Base-by-base conservation (phyloP, 2,113 vertebrate species). In the Polypterus bichir region DNA sequence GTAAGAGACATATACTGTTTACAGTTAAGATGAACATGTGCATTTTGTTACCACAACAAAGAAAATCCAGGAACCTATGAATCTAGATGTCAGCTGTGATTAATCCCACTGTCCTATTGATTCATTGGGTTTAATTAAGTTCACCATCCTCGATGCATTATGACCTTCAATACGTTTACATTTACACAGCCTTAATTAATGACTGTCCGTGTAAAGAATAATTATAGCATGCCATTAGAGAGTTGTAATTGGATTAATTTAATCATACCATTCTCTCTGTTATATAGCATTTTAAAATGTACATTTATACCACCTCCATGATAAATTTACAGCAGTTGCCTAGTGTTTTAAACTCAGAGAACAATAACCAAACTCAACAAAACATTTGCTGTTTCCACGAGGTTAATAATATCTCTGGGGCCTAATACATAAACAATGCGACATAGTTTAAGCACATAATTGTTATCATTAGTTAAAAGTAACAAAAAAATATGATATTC, bases 71-170 rank as follows among this genome's bases (percentile, higher is more conserved):
- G 27, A 27, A 2, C 27, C 27, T 27, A 27, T 27, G 27, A 27
- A 27, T 27, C 27, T 27, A 27, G 27, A 27, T 27, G 47, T 49
- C 9, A 61, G 9, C 48, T 9, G 52, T 7, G 2, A 60, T 55
- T 44, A 49, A 65, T 61, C 9, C 57, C 9, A 45, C 52, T 63
- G 64, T 63, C 61, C 64, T 69, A 69, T 66, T 61, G 64, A 69
- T 65, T 62, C 7, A 9, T 62, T 63, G 46, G 47, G 47, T 63
- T 65, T 69, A 65, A 69, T 69, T 63, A 69, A 66, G 61, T 69
- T 63, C 55, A 64, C 44, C 49, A 61, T 64, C 48, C 57, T 54
- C 53, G 59, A 64, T 66, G 57, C 55, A 69, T 60, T 47, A 62
- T 64, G 62, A 63, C 64, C 54, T 69, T 69, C 58, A 65, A 64